Evolutionary conservation across 2,888 invertebrate species (phyloP).

Genomic region (Pterostichus madidus): DNA sequence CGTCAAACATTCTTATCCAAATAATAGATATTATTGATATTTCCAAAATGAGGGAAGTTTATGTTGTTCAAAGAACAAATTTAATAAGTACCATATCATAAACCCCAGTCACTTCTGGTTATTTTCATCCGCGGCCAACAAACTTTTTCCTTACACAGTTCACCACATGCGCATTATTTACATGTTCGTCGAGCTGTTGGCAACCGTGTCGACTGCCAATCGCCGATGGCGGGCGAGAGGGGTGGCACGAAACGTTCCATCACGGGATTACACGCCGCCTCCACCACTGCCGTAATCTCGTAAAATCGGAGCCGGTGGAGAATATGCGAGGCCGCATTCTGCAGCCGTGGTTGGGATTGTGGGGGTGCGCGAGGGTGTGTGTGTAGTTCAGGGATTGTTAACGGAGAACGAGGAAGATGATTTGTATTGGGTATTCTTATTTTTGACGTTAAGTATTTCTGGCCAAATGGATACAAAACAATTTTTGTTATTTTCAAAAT

Average conservation of each 20-base stretch:
- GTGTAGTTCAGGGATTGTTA: no score
- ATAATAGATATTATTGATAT: no score
- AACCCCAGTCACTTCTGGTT: conserved; percentile 2
- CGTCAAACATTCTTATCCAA: no score
- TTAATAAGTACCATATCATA: background rate
- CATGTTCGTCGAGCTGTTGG: conserved; percentile 12
- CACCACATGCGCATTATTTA: conserved; percentile 25
- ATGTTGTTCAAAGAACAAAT: no score
- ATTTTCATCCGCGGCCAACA: background rate
- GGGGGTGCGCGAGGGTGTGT: no score
- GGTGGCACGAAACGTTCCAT: background rate
- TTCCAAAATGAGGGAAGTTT: no score
- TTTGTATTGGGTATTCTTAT: no score
- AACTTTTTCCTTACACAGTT: background rate
- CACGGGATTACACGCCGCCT: conserved; percentile 18
- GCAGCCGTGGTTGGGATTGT: no score
- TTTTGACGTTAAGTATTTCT: no score
- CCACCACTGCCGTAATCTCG: conserved; percentile 17
- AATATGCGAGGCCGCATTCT: background rate
- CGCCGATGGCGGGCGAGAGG: background rate
- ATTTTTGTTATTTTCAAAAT: no score
- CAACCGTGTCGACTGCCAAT: conserved; percentile 12
- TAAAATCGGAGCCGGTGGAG: conserved; percentile 31
- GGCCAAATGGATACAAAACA: no score
- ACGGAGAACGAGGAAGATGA: no score